Evolutionary conservation across 37 sponge, comb jelly and placozoan genomes (phyloP), one percentile per base, ranked within the genome.

Genomic region (Tethya wilhelma): DNA sequence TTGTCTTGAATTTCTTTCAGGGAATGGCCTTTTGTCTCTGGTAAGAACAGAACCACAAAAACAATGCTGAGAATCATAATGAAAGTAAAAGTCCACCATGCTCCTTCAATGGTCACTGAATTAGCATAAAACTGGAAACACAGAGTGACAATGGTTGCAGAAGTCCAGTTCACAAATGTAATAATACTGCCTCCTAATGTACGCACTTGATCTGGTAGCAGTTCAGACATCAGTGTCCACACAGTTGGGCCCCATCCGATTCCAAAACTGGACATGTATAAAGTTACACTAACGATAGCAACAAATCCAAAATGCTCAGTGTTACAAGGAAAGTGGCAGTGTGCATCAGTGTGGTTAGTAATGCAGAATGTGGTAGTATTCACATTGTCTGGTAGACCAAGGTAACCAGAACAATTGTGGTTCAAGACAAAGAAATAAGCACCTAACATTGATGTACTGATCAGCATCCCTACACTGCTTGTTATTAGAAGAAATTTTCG

Each of bases 161-260:
- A 79, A 2, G 66, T 20, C 96, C 96, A 96, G 66, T 87, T 90
- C 46, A 83, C 68, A 26, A 77, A 49, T 1, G 94, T 78, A 31
- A 71, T 78, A 3, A 96, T 71, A 32, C 93, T 78, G 9, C 56
- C 75, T 4, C 74, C 78, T 32, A 81, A n/a, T 25, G 75, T 78
- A 34, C 94, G 73, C 0, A 92, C 94, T 26, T 68, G 62, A 30
- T 75, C 44, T 22, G 96, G 94, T 22, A 96, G 38, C 38, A 96
- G 82, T 43, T 96, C 96, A 12, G 93, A 75, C 75, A 89, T 85
- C 57, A 87, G 45, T 4, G 89, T 44, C 90, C 90, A 96, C 20
- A 93, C 90, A 25, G 93, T 82, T 38, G 90, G 87, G 6, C 96
- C 94, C 88, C 86, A 89, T 2, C 85, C 93, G 14, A 93, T 49